Evolutionary conservation across 2,888 invertebrate species (phyloP), one percentile per base, ranked within the genome.

Genomic region (Fragum fragum): DNA sequence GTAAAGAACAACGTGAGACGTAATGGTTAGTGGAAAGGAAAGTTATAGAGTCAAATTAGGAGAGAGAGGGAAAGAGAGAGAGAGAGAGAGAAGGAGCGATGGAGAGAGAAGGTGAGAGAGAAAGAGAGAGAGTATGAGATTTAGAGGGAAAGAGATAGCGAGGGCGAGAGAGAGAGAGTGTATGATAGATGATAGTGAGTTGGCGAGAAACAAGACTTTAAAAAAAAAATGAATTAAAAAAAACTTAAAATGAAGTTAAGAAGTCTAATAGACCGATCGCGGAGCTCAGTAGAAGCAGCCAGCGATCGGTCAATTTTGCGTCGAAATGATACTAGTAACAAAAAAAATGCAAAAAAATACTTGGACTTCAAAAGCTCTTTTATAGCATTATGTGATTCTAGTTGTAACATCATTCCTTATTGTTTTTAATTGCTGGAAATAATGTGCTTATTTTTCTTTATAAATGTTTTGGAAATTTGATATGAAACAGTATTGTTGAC

Each of bases 31-130:
- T 1, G 26, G 23, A 23, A 26, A 3, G 23, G 26, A n/a, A 23
- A 57, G 26, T 7, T n/a, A 23, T 3, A 26, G 57, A 57, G 21
- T 2, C 1, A 59, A 28, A 26, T n/a, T n/a, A n/a, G n/a, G 26
- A 59, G 59, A 26, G 16, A 59, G 59, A 59, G 59, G 26, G 59
- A 59, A 28, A 59, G 28, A 26, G 59, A 26, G 11, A 59, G 59
- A 59, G 28, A 59, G 59, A 59, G 59, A 59, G 59, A 59, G 59
- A 59, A 28, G 26, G 11, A 26, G 59, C 7, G 59, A 59, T 23
- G 26, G 59, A 59, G 59, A 59, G 59, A 26, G 59, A 59, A 7
- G 26, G 52, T 7, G 52, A 52, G 52, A 52, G 52, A 52, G 52
- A 52, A 16, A 52, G 52, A 52, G 52, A 52, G 52, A 7, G 52